These are phyloP conservation scores for Platycheirus rosarum DNA, from an alignment of 2,888 invertebrate species.

Conservation along the genomic window DNA sequence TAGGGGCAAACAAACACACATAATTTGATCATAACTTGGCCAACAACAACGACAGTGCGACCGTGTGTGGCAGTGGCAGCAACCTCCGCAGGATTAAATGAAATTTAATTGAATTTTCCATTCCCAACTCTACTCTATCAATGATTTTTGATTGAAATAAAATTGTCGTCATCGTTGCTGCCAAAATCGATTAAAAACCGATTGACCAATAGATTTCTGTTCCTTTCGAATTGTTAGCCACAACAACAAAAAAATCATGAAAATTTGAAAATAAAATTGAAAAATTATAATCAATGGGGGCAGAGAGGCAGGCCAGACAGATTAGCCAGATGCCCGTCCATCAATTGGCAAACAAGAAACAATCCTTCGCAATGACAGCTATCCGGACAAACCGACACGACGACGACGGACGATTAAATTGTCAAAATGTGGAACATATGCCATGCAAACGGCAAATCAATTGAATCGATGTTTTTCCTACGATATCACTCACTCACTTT, in stretches of 20 bases:
- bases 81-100: constrained; percentile 10
- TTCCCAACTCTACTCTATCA: constrained; percentile 23
- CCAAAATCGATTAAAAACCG: constrained; percentile 61
- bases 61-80: neutral
- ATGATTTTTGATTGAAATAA: constrained; percentile 49
- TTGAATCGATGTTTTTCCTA: constrained; percentile 35
- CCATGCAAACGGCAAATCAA: constrained; percentile 54
- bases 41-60: neutral
- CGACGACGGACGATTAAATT: constrained; percentile 59
- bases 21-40: constrained; percentile 47
- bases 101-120: constrained; percentile 43
- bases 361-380: constrained; percentile 23
- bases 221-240: constrained; percentile 30
- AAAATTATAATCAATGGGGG: constrained; percentile 4
- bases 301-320: constrained; percentile 32
- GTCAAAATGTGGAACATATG: constrained; percentile 67
- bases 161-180: constrained; percentile 58
- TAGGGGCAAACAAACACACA: constrained; percentile 36
- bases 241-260: constrained; percentile 1
- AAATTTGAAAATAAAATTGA: too few species aligned
- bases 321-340: constrained; percentile 62
- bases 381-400: constrained; percentile 24
- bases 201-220: constrained; percentile 50
- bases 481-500: constrained; percentile 3
- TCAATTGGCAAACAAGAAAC: constrained; percentile 45